A percentile compares a stretch with the other conserved stretches of the same genome.
These are phyloP conservation scores for Sebastes trivittatus DNA, from an alignment of 2,797 vertebrate genomes.

Conservation along the genomic window DNA sequence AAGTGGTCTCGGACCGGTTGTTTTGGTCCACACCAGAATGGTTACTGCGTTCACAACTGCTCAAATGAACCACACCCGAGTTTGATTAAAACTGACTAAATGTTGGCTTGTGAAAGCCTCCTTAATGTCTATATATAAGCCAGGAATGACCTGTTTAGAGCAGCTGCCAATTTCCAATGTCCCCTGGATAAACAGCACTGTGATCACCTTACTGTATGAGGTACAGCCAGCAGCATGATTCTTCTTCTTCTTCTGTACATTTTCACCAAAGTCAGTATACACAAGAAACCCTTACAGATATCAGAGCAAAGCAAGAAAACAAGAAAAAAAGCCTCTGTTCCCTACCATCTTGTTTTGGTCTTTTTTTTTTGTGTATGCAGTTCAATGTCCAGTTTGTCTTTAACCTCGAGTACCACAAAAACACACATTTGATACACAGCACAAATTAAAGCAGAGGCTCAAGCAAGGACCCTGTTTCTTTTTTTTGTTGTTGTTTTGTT, in stretches of 20 bases:
- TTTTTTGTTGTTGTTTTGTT: slow-evolving; percentile 33
- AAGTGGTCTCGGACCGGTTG: no score
- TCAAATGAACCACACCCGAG: no score
- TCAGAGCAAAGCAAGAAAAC: slow-evolving; percentile 24
- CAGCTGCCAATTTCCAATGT: slow-evolving; percentile 72
- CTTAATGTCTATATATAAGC: slow-evolving; percentile 25
- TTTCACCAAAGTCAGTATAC: slow-evolving; percentile 23
- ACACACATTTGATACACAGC: slow-evolving; percentile 53
- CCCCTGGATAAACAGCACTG: slow-evolving; percentile 25
- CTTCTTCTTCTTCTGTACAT: slow-evolving; percentile 23
- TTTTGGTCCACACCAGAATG: no score
- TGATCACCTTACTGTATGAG: slow-evolving; percentile 38
- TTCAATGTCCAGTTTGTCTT: slow-evolving; percentile 56
- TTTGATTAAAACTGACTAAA: no score
- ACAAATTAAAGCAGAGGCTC: slow-evolving; percentile 45
- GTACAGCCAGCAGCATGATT: slow-evolving; percentile 31
- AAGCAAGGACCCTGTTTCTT: slow-evolving; percentile 59
- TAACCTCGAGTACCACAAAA: slow-evolving; percentile 59
- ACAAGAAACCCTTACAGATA: slow-evolving; percentile 27
- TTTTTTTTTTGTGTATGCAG: slow-evolving; percentile 22
- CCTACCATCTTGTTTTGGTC: background rate
- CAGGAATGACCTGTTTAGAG: slow-evolving; percentile 49
- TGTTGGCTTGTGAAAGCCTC: no score
- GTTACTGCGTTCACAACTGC: no score
- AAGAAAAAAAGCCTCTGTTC: slow-evolving; percentile 7